Evolutionary conservation across 2,113 vertebrate species (phyloP), one percentile per base, ranked within the genome.

Genomic region (Tauraco erythrolophus): DNA sequence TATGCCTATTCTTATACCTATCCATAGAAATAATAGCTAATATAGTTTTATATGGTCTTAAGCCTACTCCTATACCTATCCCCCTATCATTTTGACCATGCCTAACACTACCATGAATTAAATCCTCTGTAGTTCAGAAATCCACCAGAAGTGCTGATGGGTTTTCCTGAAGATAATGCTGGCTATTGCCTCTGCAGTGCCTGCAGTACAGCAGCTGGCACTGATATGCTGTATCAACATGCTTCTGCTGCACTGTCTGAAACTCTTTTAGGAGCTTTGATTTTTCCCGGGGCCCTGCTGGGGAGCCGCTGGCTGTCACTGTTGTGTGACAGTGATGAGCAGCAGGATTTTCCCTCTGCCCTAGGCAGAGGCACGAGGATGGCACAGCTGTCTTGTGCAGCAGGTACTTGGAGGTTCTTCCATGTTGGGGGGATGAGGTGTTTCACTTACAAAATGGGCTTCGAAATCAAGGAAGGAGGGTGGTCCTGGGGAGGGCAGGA

Each of bases 391-490:
- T 66, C 50, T 74, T 8, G 7, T 54, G 39, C 19, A 66, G 25
- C 0, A 7, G 35, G 24, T 3, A 4, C 23, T 65, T 78, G 21
- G 31, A 84, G 27, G 23, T 12, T 57, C 24, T 64, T 56, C 9
- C 6, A 9, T 11, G 48, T 3, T 3, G 1, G 19, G 18, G 7
- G 18, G 7, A 22, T 5, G 23, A 46, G 18, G 16, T 2, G 0
- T n/a, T 85, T 88, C 14, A 8, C 6, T 80, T 21, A 5, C 35
- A 60, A 58, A 91, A 70, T 3, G 24, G 31, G 4, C 25, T 70
- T 70, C 24, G 39, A 60, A 30, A 23, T 3, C 2, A 10, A 65
- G 56, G n/a, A n/a, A n/a, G 14, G 23, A 22, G 37, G 9, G 10
- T 88, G 41, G 6, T 48, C 10, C 23, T 4, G 1, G 2, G 25